Evolutionary conservation across 2,113 vertebrate species (phyloP), one percentile per base, ranked within the genome.

Genomic region (Hystrix brachyura): DNA sequence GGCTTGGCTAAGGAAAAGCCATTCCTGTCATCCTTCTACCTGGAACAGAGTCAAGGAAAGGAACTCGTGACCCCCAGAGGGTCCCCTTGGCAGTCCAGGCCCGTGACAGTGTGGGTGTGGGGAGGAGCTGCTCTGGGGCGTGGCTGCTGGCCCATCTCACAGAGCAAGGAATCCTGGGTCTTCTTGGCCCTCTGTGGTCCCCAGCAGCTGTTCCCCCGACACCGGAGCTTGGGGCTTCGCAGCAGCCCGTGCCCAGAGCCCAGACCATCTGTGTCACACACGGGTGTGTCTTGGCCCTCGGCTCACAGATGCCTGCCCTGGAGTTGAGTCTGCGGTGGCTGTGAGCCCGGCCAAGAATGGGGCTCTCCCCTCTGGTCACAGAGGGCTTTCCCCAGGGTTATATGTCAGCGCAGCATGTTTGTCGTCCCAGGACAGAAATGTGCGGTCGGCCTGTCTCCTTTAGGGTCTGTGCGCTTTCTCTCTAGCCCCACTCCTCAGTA

Each of bases 71-170:
- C 48, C 72, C 69, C 7, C 3, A 23, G 19, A 25, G 67, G 18
- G 51, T 57, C 48, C 32, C 2, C 1, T 34, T 8, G 18, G 14
- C 64, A n/a, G 69, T 27, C 43, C 53, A 51, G 18, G 59, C 29
- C 48, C 14, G 14, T 27, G 55, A 48, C 87, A 34, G 0, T 88
- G 76, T 25, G 43, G 23, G 27, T 27, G 19, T 27, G 8, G 32
- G n/a, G 51, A 69, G 71, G 29, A 76, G 23, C 64, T 7, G 1
- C 72, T 32, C 80, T 57, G 1, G 0, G 25, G 14, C 4, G 0
- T 1, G 21, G 57, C 19, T 38, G 38, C 23, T 59, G 48, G 78
- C 17, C 71, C 32, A 34, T 29, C 76, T 27, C 51, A 15, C 0
- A 0, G 15, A 87, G 7, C 29, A 8, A 53, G 91, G 48, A 60